Evolutionary conservation across 2,113 vertebrate species (phyloP), one percentile per base, ranked within the genome.

Genomic region (Pardalotus punctatus): DNA sequence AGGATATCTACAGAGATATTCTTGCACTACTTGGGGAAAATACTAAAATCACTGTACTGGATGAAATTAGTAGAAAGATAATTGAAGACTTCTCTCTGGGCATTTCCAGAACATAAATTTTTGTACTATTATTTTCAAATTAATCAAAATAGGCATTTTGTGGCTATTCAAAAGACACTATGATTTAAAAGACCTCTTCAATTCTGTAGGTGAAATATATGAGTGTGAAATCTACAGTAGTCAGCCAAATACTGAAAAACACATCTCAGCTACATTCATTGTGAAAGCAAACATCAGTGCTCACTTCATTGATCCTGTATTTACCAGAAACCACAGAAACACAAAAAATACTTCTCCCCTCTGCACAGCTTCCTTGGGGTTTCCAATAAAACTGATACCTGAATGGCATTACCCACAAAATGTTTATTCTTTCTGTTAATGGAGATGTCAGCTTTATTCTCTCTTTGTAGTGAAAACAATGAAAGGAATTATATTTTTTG

Each of bases 211-310:
- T 91, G 56, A 65, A 89, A 50, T n/a, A 50, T 27, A 61, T 8
- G 22, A 88, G 64, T 57, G 8, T 65, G 56, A 80, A 87, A 89
- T 51, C 58, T 43, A 65, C 38, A 69, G 11, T 1, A 69, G 53
- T 58, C 66, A 79, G 47, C 9, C 64, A 80, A 94, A 96, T 38
- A 61, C 51, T 10, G 45, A 90, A 80, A 73, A 87, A 88, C 38
- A 91, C 18, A 87, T 79, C 40, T 36, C 42, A 8, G 1, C 36
- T 66, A 16, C 24, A 84, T 79, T 93, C 20, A 4, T 10, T 64
- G 27, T 95, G 83, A 97, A 97, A 94, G 67, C 38, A 97, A 97
- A 97, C 61, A 87, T 92, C 77, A 67, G 53, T 12, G 61, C 60
- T 94, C 76, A 81, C 74, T 92, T 96, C 51, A 24, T 70, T 72